phyloP scores from a whole-genome alignment of 2,888 invertebrate species.

The Clistopyga incitator region DNA sequence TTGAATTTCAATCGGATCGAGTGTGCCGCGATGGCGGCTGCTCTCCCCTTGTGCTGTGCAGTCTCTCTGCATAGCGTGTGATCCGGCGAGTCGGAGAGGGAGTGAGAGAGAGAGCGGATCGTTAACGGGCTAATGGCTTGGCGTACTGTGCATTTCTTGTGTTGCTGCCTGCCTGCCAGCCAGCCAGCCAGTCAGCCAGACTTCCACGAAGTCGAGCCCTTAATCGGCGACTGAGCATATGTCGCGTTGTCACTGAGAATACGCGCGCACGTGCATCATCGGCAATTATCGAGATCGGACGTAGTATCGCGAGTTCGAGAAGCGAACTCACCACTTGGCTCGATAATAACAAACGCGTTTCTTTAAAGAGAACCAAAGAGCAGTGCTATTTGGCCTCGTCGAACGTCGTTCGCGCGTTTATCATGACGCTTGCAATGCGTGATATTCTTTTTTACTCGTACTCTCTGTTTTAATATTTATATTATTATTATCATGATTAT shows the following conservation, averaged over 20 bases:
- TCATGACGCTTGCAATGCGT: too few species aligned
- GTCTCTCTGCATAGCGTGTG: not conserved
- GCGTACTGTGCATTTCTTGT: constrained; percentile 46
- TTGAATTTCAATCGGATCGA: constrained; percentile 57
- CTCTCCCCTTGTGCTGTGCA: not conserved
- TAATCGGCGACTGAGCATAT: constrained; percentile 56
- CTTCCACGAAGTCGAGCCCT: constrained; percentile 55
- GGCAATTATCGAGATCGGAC: not conserved
- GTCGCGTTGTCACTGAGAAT: constrained; percentile 15
- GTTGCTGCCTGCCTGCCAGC: too few species aligned
- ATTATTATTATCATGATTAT: too few species aligned
- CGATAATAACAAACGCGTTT: constrained; percentile 1
- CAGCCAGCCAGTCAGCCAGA: too few species aligned
- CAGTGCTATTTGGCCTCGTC: not conserved
- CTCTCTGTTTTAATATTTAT: too few species aligned
- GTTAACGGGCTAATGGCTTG: constrained; percentile 61
- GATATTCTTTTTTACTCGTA: too few species aligned
- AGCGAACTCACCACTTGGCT: constrained; percentile 2
- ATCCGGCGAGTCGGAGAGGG: constrained; percentile 19
- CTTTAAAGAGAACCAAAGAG: not conserved
- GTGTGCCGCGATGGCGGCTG: not conserved
- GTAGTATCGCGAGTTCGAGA: not conserved
- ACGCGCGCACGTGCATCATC: not conserved
- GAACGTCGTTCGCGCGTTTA: too few species aligned
- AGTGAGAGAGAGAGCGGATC: constrained; percentile 30